These are phyloP conservation scores for Ancistrus triradiatus DNA, from an alignment of 2,113 vertebrate genomes.

Conservation along the genomic window DNA sequence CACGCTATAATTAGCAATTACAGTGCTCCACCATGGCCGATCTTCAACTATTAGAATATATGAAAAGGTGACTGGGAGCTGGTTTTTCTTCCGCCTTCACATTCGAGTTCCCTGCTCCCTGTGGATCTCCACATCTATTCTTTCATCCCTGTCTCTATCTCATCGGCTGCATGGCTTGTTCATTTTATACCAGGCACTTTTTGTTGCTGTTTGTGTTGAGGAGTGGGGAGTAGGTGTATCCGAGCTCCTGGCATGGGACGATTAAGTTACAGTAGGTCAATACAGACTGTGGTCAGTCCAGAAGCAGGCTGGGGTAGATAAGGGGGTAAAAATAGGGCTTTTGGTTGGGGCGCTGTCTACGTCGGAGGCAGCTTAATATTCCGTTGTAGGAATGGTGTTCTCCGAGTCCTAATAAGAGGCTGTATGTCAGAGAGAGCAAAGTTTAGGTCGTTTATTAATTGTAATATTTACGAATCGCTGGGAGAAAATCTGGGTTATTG, in stretches of 20 bases:
- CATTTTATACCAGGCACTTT: background rate
- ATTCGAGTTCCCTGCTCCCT: background rate
- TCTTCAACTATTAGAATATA: background rate
- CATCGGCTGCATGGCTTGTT: background rate
- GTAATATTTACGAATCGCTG: too few species aligned
- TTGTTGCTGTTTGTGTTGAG: slow-evolving; percentile 5
- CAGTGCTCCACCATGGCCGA: slow-evolving; percentile 8
- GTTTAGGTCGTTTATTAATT: too few species aligned
- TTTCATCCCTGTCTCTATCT: background rate
- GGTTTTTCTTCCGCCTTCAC: slow-evolving; percentile 9
- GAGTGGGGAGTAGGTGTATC: slow-evolving; percentile 5
- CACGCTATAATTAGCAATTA: slow-evolving; percentile 59
- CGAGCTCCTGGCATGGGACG: slow-evolving; percentile 6
- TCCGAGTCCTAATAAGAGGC: too few species aligned
- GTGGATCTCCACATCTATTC: background rate
- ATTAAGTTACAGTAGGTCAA: slow-evolving; percentile 40
- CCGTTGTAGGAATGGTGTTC: too few species aligned
- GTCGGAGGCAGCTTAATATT: background rate
- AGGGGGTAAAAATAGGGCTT: slow-evolving; percentile 41
- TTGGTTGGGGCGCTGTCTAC: slow-evolving; percentile 7
- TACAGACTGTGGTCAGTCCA: slow-evolving; percentile 31
- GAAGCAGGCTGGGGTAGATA: slow-evolving; percentile 35
- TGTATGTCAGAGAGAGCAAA: too few species aligned
- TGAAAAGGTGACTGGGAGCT: slow-evolving; percentile 38
- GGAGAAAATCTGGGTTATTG: too few species aligned